phyloP scores from a whole-genome alignment of 2,797 vertebrate genomes.

The Pogonophryne albipinna region DNA sequence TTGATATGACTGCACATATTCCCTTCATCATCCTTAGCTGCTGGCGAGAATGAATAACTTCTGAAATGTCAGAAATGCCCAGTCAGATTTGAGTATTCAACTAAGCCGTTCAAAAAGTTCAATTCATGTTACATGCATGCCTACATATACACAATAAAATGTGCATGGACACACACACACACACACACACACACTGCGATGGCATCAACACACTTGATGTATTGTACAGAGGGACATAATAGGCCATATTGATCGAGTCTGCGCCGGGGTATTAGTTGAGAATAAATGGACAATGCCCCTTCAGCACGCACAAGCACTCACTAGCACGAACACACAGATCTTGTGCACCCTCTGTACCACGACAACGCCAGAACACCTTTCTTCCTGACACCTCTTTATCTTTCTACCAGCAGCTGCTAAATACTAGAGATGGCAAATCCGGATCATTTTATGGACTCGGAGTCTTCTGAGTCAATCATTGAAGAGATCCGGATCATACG shows the following conservation, averaged over 20 bases:
- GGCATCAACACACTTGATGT: constrained; percentile 30
- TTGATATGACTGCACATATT: too few species aligned
- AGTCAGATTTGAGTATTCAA: too few species aligned
- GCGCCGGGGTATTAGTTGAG: constrained; percentile 41
- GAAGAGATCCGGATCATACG: too few species aligned
- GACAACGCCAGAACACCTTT: neutral
- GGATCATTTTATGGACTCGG: too few species aligned
- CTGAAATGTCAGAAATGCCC: too few species aligned
- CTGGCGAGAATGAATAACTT: too few species aligned
- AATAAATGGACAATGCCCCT: constrained; percentile 57
- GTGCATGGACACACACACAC: neutral
- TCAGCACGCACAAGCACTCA: constrained; percentile 21
- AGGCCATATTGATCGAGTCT: constrained; percentile 58
- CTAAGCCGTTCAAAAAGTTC: neutral
- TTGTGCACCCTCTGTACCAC: constrained; percentile 16
- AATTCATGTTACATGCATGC: neutral
- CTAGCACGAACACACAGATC: neutral
- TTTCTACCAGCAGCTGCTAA: neutral
- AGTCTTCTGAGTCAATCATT: too few species aligned
- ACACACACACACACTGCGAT: constrained; percentile 11
- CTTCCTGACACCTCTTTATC: constrained; percentile 8
- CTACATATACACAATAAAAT: constrained; percentile 7
- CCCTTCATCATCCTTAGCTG: too few species aligned
- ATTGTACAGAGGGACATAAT: constrained; percentile 56
- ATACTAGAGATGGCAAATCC: too few species aligned